A percentile compares a stretch with the other conserved stretches of the same genome.
These are phyloP conservation scores for Poecilia picta DNA, from an alignment of 2,797 vertebrate species.

Conservation along the genomic window DNA sequence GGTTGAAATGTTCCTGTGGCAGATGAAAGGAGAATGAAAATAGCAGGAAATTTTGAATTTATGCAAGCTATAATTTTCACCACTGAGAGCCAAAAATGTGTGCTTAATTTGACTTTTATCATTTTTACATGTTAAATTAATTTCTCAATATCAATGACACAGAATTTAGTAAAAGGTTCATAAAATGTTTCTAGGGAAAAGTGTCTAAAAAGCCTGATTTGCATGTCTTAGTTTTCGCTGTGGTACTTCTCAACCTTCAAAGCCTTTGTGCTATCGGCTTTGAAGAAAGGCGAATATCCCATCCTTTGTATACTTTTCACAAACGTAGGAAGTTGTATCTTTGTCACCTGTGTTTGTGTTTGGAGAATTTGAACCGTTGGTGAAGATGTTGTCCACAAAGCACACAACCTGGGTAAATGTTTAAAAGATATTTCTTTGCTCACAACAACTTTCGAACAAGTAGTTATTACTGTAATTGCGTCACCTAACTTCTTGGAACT, in stretches of 20 bases:
- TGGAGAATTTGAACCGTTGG: slow-evolving; percentile 28
- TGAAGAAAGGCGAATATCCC: slow-evolving; percentile 44
- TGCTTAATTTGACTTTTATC: background rate
- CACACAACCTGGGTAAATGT: slow-evolving; percentile 25
- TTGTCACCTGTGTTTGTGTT: slow-evolving; percentile 29
- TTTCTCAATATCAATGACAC: background rate
- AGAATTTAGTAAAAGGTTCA: background rate
- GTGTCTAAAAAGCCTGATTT: background rate
- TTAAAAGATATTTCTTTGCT: background rate
- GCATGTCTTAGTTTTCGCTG: background rate
- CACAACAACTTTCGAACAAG: background rate
- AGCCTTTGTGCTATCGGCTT: slow-evolving; percentile 43
- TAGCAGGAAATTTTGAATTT: background rate
- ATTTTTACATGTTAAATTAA: background rate
- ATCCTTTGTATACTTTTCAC: slow-evolving; percentile 39
- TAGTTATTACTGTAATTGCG: background rate
- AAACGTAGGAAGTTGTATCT: slow-evolving; percentile 42
- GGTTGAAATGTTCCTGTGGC: background rate
- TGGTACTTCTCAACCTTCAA: slow-evolving; percentile 38
- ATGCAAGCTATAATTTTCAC: background rate
- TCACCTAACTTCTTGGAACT: slow-evolving; percentile 38
- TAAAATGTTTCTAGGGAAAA: background rate
- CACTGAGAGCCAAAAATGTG: background rate
- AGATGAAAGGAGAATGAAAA: background rate
- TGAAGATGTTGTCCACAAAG: slow-evolving; percentile 23